A percentile compares a stretch with the other conserved stretches of the same genome.
Conservation (phyloP, 2,888 invertebrate genomes). For the Chymomyza caudatula region DNA sequence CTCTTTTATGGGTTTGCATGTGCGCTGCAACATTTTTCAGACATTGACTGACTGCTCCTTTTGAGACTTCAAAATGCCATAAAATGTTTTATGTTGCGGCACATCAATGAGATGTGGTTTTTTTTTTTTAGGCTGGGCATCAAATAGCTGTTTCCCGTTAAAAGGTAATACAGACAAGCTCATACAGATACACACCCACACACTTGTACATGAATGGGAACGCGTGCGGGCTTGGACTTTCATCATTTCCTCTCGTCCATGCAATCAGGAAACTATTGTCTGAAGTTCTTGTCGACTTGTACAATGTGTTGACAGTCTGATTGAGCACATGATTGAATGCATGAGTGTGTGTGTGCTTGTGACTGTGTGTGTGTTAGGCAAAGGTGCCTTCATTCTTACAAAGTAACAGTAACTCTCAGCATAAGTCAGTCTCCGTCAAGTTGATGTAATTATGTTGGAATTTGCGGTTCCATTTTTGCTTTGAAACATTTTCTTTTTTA, state of each 20-base stretch:
- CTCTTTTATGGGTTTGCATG: neutral
- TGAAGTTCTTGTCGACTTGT: conserved; percentile 25
- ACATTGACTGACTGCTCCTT: conserved; percentile 10
- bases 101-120: neutral
- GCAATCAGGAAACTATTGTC: conserved; percentile 65
- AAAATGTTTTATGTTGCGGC: conserved; percentile 32
- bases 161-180: conserved; percentile 15
- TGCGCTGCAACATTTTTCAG: neutral
- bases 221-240: conserved; percentile 10
- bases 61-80: conserved; percentile 28
- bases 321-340: conserved; percentile 63
- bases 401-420: neutral
- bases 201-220: neutral
- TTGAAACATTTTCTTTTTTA: neutral
- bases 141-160: conserved; percentile 24
- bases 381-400: neutral
- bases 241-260: conserved; percentile 53
- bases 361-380: conserved; percentile 1
- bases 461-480: neutral
- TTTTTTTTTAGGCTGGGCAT: neutral
- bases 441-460: neutral
- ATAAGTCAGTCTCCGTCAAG: neutral
- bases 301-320: conserved; percentile 46
- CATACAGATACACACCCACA: neutral
- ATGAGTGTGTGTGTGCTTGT: conserved; percentile 9